Base-by-base conservation (phyloP, 64 coral and sea anemone species). In the Exaiptasia diaphana region DNA sequence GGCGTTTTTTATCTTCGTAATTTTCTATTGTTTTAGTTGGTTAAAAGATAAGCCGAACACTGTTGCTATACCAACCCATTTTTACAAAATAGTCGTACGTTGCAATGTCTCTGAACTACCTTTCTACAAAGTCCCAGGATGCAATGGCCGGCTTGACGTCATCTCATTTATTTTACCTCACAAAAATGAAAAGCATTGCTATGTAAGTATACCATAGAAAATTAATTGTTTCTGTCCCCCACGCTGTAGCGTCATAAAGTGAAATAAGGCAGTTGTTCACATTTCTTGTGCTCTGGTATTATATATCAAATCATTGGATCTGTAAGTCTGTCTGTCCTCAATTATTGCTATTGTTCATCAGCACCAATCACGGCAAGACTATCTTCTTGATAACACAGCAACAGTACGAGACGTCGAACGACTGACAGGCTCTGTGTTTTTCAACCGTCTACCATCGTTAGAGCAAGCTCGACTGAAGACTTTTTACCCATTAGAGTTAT, bases 51-150 rank as follows among this genome's bases (percentile, higher is more conserved):
- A 34, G 20, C 20, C 2, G 11, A 75, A 67, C 12, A 76, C 76
- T 21, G 83, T 93, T 8, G 90, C 90, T 0, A 93, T 93, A 50
- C 90, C 90, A 33, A 87, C 90, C 15, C 90, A 93, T 63, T 93
- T 61, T 8, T 93, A 93, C 64, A 87, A 93, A 35, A 70, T 93
- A 25, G 75, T 93, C 58, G 35, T 81, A 13, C 90, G 90, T 12
- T 93, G 90, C 67, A 52, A 87, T 29, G 53, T 20, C 22, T 56
- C 43, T 28, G 53, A 81, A 45, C 76, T 41, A 12, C 50, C 83
- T 15, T 87, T 76, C 60, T 65, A 87, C 58, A 46, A 82, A 37
- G 83, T 93, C 3, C 77, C 77, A 17, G 83, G 73, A 74, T 93
- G 90, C 42, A n/a, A 86, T 23, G 90, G 90, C 42, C 77, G 90